A percentile compares a stretch with the other conserved stretches of the same genome.
These are phyloP conservation scores for Drosophila testacea DNA, from an alignment of 2,888 invertebrate species.

Conservation along the genomic window DNA sequence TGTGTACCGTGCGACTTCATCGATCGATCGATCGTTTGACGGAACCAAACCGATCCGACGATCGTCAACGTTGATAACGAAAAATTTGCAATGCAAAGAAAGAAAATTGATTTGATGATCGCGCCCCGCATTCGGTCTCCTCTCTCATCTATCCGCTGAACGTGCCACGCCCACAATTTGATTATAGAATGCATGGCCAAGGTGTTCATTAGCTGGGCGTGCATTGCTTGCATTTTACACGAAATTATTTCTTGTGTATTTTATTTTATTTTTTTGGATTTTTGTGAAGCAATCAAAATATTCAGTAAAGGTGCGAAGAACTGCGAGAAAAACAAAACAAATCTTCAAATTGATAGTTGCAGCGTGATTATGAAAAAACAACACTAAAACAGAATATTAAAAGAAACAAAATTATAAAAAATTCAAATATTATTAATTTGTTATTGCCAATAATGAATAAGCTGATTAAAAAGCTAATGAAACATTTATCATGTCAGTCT, in stretches of 20 bases:
- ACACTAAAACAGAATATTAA: background rate
- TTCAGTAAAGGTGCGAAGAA: slow-evolving; percentile 45
- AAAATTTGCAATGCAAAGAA: slow-evolving; percentile 80
- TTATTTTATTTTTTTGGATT: background rate
- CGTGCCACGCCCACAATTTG: slow-evolving; percentile 72
- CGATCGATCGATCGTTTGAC: slow-evolving; percentile 51
- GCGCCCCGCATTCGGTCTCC: slow-evolving; percentile 13
- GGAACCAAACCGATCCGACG: slow-evolving; percentile 28
- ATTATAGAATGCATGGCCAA: slow-evolving; percentile 48
- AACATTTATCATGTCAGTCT: slow-evolving; percentile 4
- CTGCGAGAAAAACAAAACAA: slow-evolving; percentile 8
- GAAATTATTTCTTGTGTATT: slow-evolving; percentile 9
- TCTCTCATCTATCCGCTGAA: slow-evolving; percentile 41
- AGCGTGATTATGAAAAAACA: slow-evolving; percentile 14
- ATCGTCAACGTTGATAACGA: slow-evolving; percentile 62
- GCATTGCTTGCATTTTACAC: slow-evolving; percentile 29
- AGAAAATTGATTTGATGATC: slow-evolving; percentile 77
- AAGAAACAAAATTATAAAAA: background rate
- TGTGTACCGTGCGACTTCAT: slow-evolving; percentile 67
- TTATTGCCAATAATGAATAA: slow-evolving; percentile 2
- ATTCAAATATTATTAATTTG: background rate
- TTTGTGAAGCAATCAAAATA: slow-evolving; percentile 25
- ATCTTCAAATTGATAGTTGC: slow-evolving; percentile 52
- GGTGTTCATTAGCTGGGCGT: slow-evolving; percentile 62
- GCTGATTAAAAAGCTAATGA: slow-evolving; percentile 15